These are phyloP conservation scores for Schlechtendalia chinensis DNA, from an alignment of 1,140 invertebrate species.

Conservation along the genomic window DNA sequence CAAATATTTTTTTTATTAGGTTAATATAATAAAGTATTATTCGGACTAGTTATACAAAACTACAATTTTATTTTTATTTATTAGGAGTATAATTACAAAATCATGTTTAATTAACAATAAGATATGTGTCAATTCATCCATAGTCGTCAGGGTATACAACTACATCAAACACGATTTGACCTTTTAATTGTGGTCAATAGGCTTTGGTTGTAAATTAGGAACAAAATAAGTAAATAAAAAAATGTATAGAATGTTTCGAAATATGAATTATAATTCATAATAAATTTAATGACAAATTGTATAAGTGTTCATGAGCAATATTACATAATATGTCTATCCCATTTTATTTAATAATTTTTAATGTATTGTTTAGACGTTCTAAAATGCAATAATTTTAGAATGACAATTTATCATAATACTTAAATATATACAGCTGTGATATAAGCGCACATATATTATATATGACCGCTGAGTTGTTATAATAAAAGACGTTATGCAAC, in stretches of 20 bases:
- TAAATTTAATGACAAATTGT: conserved; percentile 8
- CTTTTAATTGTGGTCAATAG: conserved; percentile 17
- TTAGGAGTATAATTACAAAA: background rate
- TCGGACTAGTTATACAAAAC: background rate
- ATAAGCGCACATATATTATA: background rate
- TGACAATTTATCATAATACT: background rate
- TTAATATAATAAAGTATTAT: background rate
- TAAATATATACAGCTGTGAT: background rate
- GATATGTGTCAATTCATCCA: background rate
- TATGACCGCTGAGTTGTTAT: background rate
- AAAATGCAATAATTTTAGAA: background rate
- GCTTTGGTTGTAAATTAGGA: conserved; percentile 4
- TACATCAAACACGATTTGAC: background rate
- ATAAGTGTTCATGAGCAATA: conserved; percentile 3
- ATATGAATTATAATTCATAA: background rate
- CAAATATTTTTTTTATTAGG: background rate
- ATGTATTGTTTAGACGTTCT: background rate
- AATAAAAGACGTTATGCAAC: background rate
- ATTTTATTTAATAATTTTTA: no score
- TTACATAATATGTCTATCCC: no score
- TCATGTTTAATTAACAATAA: background rate
- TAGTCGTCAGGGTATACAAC: background rate
- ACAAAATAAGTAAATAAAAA: conserved; percentile 1
- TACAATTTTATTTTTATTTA: background rate
- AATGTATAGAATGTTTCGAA: conserved; percentile 9